Evolutionary conservation across 1,140 invertebrate species (phyloP).

Genomic region (Atopsyche davidsoni): DNA sequence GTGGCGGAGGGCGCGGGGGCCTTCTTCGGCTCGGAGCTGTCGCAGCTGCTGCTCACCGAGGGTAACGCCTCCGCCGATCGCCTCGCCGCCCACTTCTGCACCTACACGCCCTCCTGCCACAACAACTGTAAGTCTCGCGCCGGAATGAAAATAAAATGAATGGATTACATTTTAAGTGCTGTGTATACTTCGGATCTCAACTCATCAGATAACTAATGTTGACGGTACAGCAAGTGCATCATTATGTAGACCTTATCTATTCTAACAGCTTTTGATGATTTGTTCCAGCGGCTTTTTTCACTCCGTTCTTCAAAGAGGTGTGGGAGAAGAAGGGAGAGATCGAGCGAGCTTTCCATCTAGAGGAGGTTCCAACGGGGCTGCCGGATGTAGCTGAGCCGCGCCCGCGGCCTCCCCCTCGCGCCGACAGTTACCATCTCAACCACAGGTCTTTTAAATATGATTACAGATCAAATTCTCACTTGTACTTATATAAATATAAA

Average conservation of each 20-base stretch:
- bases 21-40: slow-evolving; percentile 86
- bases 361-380: slow-evolving; percentile 60
- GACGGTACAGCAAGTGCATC: no score
- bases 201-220: no score
- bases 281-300: slow-evolving; percentile 85
- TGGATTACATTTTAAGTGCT: no score
- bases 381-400: slow-evolving; percentile 46
- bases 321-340: slow-evolving; percentile 95
- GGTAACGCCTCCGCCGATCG: slow-evolving; percentile 89
- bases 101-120: slow-evolving; percentile 71
- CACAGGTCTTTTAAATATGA: slow-evolving; percentile 49
- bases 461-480: no score
- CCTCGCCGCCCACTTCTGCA: slow-evolving; percentile 89
- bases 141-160: background rate
- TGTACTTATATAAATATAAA: no score
- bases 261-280: slow-evolving; percentile 4
- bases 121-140: slow-evolving; percentile 65
- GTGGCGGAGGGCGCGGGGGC: slow-evolving; percentile 80
- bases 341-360: slow-evolving; percentile 86
- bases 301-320: slow-evolving; percentile 92
- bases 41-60: slow-evolving; percentile 86
- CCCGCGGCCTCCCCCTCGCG: slow-evolving; percentile 57
- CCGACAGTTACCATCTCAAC: slow-evolving; percentile 66
- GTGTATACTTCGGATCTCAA: no score
- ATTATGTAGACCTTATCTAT: slow-evolving; percentile 1